Base-by-base conservation (phyloP, 2,797 vertebrate species). In the Lepus oiostolus region DNA sequence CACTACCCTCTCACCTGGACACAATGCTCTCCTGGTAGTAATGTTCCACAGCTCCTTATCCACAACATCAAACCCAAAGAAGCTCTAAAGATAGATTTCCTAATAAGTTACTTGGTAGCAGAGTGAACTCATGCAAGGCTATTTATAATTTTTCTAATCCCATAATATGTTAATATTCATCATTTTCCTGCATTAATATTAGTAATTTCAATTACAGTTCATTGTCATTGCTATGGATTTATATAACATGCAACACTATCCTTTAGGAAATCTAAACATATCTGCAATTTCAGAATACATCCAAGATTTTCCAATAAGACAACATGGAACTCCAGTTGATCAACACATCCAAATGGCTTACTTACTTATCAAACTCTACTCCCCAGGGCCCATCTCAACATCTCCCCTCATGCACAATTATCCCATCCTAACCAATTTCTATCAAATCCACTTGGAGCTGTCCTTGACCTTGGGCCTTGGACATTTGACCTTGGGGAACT, bases 231-330 rank as follows among this genome's bases (percentile, higher is more conserved):
- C 11, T 52, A 7, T 50, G 47, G 54, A 24, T 72, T 83, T 67
- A 77, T 16, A 35, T 8, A 5, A 70, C 35, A n/a, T 76, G 35
- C 21, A 63, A 72, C 32, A 81, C 70, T 91, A 54, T 54, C 28
- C 28, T 86, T 89, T 77, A 35, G 52, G 84, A 85, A 89, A 71
- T 88, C 24, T n/a, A 92, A 92, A 74, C 72, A n/a, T 24, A 77
- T 62, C 87, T 82, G 14, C 42, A 58, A 91, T 52, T 91, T 54
- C 71, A 88, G 35, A 88, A 47, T 38, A 86, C 38, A 52, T 28
- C 54, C 14, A 82, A 86, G 54, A 13, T 14, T 95, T 90, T 60
- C 71, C n/a, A 88, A 52, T 77, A 85, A 72, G 13, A 86, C 8
- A 75, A 16, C 54, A 72, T 52, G 24, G 32, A 79, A 77, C 67